Conservation (phyloP, 53 echinoderm and acorn worm species). For the Apostichopus leukothele region DNA sequence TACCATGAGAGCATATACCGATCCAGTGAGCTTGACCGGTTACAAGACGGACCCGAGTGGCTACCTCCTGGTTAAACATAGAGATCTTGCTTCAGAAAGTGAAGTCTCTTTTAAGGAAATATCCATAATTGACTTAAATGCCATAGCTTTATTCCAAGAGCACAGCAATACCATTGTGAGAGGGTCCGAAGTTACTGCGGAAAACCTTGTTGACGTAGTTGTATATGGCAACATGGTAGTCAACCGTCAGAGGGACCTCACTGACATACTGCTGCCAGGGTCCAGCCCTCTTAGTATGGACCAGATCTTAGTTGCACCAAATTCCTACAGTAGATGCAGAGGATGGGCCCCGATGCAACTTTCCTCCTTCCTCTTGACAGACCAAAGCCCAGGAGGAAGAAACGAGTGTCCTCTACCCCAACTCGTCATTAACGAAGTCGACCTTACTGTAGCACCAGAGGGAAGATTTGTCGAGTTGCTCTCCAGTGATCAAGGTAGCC, state of each 20-base stretch:
- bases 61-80: constrained; percentile 66
- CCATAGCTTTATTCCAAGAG: constrained; percentile 72
- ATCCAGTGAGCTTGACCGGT: constrained; percentile 59
- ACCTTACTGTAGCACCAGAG: constrained; percentile 25
- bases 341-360: constrained; percentile 55
- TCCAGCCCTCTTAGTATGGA: constrained; percentile 38
- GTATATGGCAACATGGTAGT: constrained; percentile 62
- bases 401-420: constrained; percentile 71
- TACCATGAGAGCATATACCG: constrained; percentile 53
- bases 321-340: constrained; percentile 59
- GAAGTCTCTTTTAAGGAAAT: constrained; percentile 42
- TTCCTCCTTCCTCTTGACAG: constrained; percentile 48
- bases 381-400: constrained; percentile 53
- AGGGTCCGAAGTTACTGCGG: constrained; percentile 55
- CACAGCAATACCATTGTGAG: constrained; percentile 34
- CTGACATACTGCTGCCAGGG: constrained; percentile 53
- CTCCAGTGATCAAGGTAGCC: constrained; percentile 70
- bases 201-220: constrained; percentile 76
- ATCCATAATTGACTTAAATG: constrained; percentile 59
- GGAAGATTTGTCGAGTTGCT: constrained; percentile 77
- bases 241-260: constrained; percentile 45
- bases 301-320: constrained; percentile 1
- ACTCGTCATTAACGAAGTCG: constrained; percentile 84
- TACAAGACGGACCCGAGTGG: constrained; percentile 66
- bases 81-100: constrained; percentile 44